phyloP scores from a whole-genome alignment of 2,888 invertebrate species.

The Tricholauxania praeusta region DNA sequence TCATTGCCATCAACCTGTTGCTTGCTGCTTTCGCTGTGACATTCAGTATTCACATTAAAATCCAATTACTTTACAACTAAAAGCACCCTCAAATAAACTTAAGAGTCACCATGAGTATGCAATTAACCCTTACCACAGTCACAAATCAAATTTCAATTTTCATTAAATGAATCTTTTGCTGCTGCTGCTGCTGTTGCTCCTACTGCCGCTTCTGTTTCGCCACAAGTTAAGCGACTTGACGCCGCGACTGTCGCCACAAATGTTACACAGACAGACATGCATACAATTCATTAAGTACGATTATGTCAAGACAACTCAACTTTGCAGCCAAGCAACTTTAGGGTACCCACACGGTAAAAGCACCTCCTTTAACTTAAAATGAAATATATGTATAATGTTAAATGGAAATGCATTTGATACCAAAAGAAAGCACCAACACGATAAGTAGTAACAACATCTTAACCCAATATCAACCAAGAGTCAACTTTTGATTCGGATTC shows the following conservation, averaged over 20 bases:
- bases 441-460: constrained; percentile 8
- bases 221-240: neutral
- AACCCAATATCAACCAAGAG: neutral
- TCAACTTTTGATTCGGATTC: no score
- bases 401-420: constrained; percentile 16
- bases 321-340: constrained; percentile 1
- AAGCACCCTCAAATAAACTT: no score
- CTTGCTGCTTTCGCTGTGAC: no score
- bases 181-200: no score
- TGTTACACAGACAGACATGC: neutral
- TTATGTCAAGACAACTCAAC: constrained; percentile 19
- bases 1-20: no score
- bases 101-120: no score
- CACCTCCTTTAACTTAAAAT: constrained; percentile 4
- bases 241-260: neutral
- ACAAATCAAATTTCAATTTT: no score
- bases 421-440: constrained; percentile 12
- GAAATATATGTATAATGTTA: constrained; percentile 9
- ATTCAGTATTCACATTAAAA: no score
- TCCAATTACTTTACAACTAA: no score
- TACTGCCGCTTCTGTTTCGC: neutral
- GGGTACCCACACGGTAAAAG: neutral
- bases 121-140: no score
- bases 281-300: constrained; percentile 11
- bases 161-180: no score